Evolutionary conservation across 2,888 invertebrate genomes (phyloP), one percentile per base, ranked within the genome.

Genomic region (Lochmaea capreae): DNA sequence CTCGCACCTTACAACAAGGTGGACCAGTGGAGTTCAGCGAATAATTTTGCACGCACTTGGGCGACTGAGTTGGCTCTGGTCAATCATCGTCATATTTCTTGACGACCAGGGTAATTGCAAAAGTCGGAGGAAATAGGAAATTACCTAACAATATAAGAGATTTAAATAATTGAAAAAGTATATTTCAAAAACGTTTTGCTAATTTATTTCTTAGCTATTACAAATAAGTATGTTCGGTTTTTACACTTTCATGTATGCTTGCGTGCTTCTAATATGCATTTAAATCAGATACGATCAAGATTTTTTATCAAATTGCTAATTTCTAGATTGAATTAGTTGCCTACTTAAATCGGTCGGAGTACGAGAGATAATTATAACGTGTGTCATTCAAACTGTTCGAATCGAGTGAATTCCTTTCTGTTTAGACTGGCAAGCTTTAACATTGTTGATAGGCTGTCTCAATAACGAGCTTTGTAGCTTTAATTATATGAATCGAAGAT

Each of bases 281-380:
- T n/a, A 4, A 46, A 46, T n/a, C 49, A 5, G 14, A 14, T 54
- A 18, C 18, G 10, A 16, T 10, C 18, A 10, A 9, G 10, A 18
- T 54, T 54, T 54, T 54, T 54, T 18, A 69, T 52, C 14, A 52
- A 69, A 69, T 69, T 54, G 14, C 42, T 54, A 43, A 70, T 63
- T 63, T 43, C 67, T 16, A 67, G 59, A 67, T 67, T 46, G 42
- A 67, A 67, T 67, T 26, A 46, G 67, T 59, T 59, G 10, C 43
- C 46, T 16, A 62, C n/a, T 52, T 61, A n/a, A 39, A 62, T 67
- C 16, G 11, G 18, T 39, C 16, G 33, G 42, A 9, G 6, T 9
- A n/a, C 52, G n/a, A 39, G n/a, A 39, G 54, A 10, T 67, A 67
- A 67, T 67, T 67, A 54, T 16, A 58, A 67, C 58, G 57, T 43